Evolutionary conservation across 2,797 vertebrate genomes (phyloP), one percentile per base, ranked within the genome.

Genomic region (Scomberomorus guttatus): DNA sequence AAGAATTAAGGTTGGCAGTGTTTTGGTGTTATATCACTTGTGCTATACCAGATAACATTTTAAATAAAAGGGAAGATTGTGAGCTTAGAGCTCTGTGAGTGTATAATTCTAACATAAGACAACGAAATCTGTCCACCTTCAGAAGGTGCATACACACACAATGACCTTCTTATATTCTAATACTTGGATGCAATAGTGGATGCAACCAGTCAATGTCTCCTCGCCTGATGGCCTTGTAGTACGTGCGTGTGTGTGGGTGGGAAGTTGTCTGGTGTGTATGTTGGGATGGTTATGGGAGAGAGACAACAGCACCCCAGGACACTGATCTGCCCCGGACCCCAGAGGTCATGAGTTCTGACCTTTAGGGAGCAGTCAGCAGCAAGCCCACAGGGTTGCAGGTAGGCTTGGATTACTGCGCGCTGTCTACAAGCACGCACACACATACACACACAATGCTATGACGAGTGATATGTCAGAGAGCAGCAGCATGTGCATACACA

Each of bases 291-390:
- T 83, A 46, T 5, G 18, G 54, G 63, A 62, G 44, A 82, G 27
- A 81, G 58, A 86, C 73, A 71, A 81, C 65, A 84, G 66, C 75
- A 89, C 88, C 85, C 75, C 76, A 57, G 82, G 80, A 89, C 74
- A 80, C 79, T 60, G 77, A 89, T 75, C 84, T 83, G 78, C 37
- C 82, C 73, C 18, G 11, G 58, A 87, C 78, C 79, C 57, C 51
- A 56, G 60, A 88, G 91, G 85, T 92, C 88, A 70, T 14, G 74
- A 81, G 83, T 58, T 77, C 9, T 83, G 87, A 93, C 90, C 89
- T 89, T 69, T 69, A 54, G 52, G 66, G 58, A 82, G 81, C 74
- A 83, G 71, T 65, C 52, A 63, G 80, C 75, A 82, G 54, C 1
- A 44, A 75, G 86, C 84, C 89, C 83, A 83, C 69, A 66, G 83